Percentiles rank a stretch among this genome's conserved stretches.
Evolutionary conservation across 2,113 vertebrate species (phyloP).

Genomic region (Halichoerus grypus): DNA sequence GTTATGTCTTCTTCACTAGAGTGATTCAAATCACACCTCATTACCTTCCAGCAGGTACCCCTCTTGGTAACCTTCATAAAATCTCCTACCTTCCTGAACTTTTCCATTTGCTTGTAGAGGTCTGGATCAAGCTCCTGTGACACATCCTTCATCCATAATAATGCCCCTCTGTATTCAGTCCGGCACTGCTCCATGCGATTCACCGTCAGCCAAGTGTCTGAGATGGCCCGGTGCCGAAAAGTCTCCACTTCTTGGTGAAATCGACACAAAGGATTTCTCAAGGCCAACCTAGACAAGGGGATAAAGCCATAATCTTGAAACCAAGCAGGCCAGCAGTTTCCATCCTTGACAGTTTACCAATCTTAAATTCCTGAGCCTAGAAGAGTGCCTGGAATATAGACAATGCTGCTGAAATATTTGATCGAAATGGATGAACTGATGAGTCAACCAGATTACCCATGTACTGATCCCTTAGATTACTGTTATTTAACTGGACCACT

Average conservation of each 20-base stretch:
- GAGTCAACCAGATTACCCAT: not conserved
- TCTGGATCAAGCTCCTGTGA: constrained; percentile 98
- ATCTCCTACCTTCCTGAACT: constrained; percentile 96
- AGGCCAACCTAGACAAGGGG: constrained; percentile 89
- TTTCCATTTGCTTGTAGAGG: constrained; percentile 98
- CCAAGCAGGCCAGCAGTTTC: not conserved
- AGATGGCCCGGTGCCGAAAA: constrained; percentile 96
- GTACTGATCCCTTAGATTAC: not conserved
- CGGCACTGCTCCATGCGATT: constrained; percentile 98
- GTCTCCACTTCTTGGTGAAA: constrained; percentile 98
- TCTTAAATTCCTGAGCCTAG: not conserved
- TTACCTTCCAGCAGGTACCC: constrained; percentile 61
- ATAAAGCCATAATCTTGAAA: constrained; percentile 1
- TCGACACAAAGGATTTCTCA: constrained; percentile 94
- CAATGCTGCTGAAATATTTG: not conserved
- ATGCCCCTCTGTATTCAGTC: constrained; percentile 96
- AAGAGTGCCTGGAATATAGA: not conserved
- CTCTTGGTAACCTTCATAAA: constrained; percentile 54
- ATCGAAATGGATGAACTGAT: not conserved
- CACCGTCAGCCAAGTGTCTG: constrained; percentile 97
- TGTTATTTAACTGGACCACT: not conserved
- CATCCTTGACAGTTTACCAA: not conserved
- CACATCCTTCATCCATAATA: constrained; percentile 99
- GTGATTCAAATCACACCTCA: constrained; percentile 71
- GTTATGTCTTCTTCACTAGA: constrained; percentile 58